Conservation (phyloP, 2,888 invertebrate species). For the Xanthorhoe designata region DNA sequence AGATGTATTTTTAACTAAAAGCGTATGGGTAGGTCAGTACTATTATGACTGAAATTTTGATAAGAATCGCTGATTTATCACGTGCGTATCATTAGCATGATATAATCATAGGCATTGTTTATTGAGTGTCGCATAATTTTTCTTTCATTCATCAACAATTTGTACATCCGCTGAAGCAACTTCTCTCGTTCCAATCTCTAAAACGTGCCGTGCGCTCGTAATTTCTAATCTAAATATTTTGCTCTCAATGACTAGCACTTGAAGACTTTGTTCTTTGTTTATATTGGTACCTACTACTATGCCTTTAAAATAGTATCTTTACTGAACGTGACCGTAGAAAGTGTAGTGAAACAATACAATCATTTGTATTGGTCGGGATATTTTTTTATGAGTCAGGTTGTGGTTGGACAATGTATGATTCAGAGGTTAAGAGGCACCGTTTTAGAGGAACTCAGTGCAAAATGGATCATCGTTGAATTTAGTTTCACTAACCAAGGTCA, state of each 20-base stretch:
- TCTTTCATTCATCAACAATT: constrained; percentile 24
- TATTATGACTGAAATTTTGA: constrained; percentile 73
- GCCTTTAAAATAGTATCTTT: constrained; percentile 35
- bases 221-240: constrained; percentile 39
- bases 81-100: constrained; percentile 12
- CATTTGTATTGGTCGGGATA: constrained; percentile 41
- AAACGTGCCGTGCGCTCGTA: constrained; percentile 36
- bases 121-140: constrained; percentile 6
- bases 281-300: constrained; percentile 26
- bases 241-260: constrained; percentile 31
- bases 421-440: constrained; percentile 52
- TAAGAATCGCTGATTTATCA: constrained; percentile 51
- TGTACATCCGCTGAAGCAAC: constrained; percentile 28
- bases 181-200: constrained; percentile 26
- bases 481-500: constrained; percentile 33
- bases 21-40: constrained; percentile 81
- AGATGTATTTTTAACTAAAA: constrained; percentile 78
- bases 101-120: not conserved
- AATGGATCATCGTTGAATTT: constrained; percentile 52
- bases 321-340: constrained; percentile 57
- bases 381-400: constrained; percentile 57
- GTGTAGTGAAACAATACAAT: constrained; percentile 49
- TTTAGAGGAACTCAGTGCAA: constrained; percentile 49
- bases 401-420: constrained; percentile 57
- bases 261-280: constrained; percentile 35